Evolutionary conservation across 1,140 invertebrate species (phyloP).

Genomic region (Drosophila simulans): DNA sequence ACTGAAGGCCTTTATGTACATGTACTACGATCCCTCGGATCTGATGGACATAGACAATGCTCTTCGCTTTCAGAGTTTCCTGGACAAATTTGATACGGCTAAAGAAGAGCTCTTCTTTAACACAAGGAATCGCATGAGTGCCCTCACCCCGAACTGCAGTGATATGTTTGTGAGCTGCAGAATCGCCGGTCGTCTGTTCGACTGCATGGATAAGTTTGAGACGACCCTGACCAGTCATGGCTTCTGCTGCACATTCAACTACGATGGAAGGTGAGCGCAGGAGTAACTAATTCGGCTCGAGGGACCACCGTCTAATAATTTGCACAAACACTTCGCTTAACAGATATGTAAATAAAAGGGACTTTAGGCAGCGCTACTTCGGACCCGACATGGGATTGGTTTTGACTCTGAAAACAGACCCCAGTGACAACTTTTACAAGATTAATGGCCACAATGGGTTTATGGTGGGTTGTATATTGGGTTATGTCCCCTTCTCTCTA

Average conservation of each 20-base stretch:
- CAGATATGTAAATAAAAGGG: slow-evolving; percentile 51
- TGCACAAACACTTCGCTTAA: background rate
- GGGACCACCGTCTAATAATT: background rate
- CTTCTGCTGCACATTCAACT: slow-evolving; percentile 73
- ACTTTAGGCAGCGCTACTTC: slow-evolving; percentile 51
- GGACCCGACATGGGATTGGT: slow-evolving; percentile 80
- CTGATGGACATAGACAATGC: slow-evolving; percentile 54
- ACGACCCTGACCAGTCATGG: slow-evolving; percentile 61
- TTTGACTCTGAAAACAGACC: slow-evolving; percentile 75
- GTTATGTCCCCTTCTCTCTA: background rate
- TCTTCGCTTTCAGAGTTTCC: slow-evolving; percentile 64
- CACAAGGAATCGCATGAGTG: slow-evolving; percentile 50
- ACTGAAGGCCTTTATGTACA: slow-evolving; percentile 45
- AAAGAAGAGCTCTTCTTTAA: slow-evolving; percentile 71
- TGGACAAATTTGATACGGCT: slow-evolving; percentile 60
- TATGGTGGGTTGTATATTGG: slow-evolving; percentile 53
- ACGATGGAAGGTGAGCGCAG: slow-evolving; percentile 34
- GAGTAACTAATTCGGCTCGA: background rate
- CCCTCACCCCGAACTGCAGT: slow-evolving; percentile 69
- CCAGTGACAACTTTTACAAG: slow-evolving; percentile 79
- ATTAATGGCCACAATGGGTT: slow-evolving; percentile 72
- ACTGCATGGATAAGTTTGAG: slow-evolving; percentile 56
- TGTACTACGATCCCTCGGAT: slow-evolving; percentile 50
- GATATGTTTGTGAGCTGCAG: slow-evolving; percentile 66
- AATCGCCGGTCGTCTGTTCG: slow-evolving; percentile 49